phyloP scores from a whole-genome alignment of 1,140 invertebrate genomes.

The Neodiprion pinetum region DNA sequence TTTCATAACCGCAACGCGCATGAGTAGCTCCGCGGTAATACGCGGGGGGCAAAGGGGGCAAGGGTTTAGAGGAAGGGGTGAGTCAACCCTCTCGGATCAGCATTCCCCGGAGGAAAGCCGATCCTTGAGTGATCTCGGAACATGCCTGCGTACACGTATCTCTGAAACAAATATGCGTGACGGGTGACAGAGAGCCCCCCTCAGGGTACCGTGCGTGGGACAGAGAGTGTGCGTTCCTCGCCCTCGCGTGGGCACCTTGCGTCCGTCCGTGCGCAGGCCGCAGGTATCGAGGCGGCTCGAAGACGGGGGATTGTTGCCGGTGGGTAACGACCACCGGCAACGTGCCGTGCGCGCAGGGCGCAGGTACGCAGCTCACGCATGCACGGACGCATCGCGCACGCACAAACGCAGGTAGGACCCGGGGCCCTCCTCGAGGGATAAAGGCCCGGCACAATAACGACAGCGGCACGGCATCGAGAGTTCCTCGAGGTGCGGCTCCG shows the following conservation, averaged over 20 bases:
- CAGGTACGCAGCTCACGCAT: background rate
- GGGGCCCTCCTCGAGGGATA: background rate
- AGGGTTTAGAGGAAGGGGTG: too few species aligned
- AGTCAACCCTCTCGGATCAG: background rate
- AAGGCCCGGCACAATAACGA: too few species aligned
- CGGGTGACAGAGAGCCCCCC: background rate
- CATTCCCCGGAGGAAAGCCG: background rate
- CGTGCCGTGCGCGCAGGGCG: background rate
- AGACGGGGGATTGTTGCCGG: background rate
- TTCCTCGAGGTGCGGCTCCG: too few species aligned
- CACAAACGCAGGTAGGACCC: background rate
- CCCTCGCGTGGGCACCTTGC: slow-evolving; percentile 3
- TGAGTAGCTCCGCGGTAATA: too few species aligned
- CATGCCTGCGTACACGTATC: background rate
- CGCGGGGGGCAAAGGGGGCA: too few species aligned
- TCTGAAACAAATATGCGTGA: background rate
- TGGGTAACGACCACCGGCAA: background rate
- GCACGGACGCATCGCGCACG: background rate
- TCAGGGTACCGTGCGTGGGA: background rate
- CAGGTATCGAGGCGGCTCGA: background rate
- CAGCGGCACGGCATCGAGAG: too few species aligned
- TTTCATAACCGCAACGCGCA: too few species aligned
- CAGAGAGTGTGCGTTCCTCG: background rate
- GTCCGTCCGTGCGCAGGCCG: background rate
- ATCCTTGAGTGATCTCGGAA: background rate